A percentile compares a stretch with the other conserved stretches of the same genome.
Conservation (phyloP, 2,888 invertebrate genomes). For the Sclerodermus sp. region DNA sequence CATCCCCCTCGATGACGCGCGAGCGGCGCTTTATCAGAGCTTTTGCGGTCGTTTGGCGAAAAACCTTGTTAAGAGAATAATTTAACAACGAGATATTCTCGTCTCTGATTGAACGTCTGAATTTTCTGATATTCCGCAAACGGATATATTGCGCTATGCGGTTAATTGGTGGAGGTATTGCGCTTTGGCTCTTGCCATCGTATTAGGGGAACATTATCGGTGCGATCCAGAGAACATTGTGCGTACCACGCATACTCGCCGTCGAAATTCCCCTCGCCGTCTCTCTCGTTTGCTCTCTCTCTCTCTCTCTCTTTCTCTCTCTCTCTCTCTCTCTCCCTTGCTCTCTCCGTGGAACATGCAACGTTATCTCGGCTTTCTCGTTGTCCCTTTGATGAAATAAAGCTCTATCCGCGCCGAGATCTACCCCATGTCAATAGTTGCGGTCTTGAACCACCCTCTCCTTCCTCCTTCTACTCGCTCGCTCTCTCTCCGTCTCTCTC, state of each 20-base stretch:
- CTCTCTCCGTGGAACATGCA: background rate
- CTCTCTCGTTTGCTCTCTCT: constrained; percentile 14
- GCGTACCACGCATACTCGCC: constrained; percentile 18
- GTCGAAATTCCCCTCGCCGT: constrained; percentile 4
- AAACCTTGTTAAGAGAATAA: no score
- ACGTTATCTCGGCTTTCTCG: constrained; percentile 52
- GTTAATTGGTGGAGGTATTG: no score
- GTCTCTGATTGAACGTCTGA: no score
- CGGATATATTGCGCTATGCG: no score
- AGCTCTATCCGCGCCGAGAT: constrained; percentile 52
- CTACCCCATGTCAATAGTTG: constrained; percentile 48
- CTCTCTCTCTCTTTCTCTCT: background rate
- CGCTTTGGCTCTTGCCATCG: no score
- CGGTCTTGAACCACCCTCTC: constrained; percentile 35
- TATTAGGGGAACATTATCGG: no score
- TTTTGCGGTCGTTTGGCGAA: no score
- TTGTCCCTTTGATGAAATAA: constrained; percentile 53
- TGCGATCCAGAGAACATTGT: background rate
- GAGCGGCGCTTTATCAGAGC: no score
- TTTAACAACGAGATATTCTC: no score
- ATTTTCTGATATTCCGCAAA: no score
- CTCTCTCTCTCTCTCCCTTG: constrained; percentile 15
- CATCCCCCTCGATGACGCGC: no score
- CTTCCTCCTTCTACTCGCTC: constrained; percentile 17
- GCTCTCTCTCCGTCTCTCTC: constrained; percentile 25